These are phyloP conservation scores for Hemiscyllium ocellatum DNA, from an alignment of 2,113 vertebrate species.

Conservation along the genomic window DNA sequence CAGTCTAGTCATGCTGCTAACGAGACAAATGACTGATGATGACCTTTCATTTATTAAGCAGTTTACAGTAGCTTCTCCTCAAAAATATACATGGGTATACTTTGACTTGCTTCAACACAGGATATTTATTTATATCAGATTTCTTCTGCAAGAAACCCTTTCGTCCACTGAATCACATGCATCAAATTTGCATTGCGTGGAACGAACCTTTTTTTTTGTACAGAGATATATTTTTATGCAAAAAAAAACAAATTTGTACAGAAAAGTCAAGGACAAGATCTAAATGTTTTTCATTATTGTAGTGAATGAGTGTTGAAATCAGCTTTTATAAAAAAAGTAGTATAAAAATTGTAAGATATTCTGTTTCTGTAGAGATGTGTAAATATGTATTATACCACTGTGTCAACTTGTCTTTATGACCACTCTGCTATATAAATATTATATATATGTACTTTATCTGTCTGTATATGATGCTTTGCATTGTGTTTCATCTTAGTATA, in stretches of 20 bases:
- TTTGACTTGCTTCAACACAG: constrained; percentile 38
- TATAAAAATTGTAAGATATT: constrained; percentile 87
- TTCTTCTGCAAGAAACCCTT: constrained; percentile 40
- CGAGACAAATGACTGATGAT: neutral
- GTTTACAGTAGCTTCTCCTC: constrained; percentile 25
- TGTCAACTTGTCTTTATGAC: constrained; percentile 80
- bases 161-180: constrained; percentile 35
- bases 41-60: constrained; percentile 28
- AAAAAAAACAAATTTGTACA: constrained; percentile 83
- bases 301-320: constrained; percentile 79
- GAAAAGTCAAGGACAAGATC: constrained; percentile 76
- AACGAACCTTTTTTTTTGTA: constrained; percentile 77
- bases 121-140: constrained; percentile 37
- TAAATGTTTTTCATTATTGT: constrained; percentile 96
- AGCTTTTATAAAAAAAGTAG: constrained; percentile 72
- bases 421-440: constrained; percentile 35
- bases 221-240: constrained; percentile 99
- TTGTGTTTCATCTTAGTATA: constrained; percentile 86
- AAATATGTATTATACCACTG: constrained; percentile 91
- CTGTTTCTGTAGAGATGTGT: constrained; percentile 90
- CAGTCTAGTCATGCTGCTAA: neutral
- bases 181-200: constrained; percentile 41
- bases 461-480: constrained; percentile 99
- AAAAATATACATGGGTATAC: neutral
- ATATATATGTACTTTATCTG: constrained; percentile 98